phyloP scores from a whole-genome alignment of 2,797 vertebrate genomes.

The Avahi laniger region DNA sequence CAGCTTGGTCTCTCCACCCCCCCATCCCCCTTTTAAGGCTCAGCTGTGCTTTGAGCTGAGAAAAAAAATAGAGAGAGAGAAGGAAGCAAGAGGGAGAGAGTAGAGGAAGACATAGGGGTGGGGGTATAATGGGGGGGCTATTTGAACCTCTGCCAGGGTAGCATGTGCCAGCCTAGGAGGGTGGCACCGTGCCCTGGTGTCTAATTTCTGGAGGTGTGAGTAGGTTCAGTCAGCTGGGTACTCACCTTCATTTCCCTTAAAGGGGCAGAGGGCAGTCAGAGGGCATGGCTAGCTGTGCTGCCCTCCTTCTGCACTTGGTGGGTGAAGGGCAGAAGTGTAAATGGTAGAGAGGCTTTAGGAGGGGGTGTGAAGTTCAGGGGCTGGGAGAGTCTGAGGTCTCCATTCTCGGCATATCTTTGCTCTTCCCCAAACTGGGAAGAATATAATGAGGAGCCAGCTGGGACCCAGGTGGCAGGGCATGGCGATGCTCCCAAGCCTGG shows the following conservation, averaged over 20 bases:
- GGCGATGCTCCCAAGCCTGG: constrained; percentile 3
- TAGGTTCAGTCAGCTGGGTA: constrained; percentile 80
- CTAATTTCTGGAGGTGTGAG: constrained; percentile 84
- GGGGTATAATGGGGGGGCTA: constrained; percentile 60
- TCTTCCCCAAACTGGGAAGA: constrained; percentile 38
- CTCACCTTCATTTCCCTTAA: constrained; percentile 73
- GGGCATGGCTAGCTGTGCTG: not conserved
- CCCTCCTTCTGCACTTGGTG: constrained; percentile 15
- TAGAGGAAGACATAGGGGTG: constrained; percentile 67
- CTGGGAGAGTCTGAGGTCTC: not conserved
- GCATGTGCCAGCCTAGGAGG: constrained; percentile 82
- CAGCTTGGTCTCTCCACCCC: constrained; percentile 60
- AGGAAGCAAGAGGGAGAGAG: constrained; percentile 52
- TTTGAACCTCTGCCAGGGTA: constrained; percentile 77
- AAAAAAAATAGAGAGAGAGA: not conserved
- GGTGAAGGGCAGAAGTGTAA: not conserved
- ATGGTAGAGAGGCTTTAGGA: not conserved
- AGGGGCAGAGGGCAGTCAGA: constrained; percentile 65
- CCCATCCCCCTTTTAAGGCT: constrained; percentile 75
- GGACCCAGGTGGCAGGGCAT: constrained; percentile 64
- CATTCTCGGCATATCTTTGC: constrained; percentile 12
- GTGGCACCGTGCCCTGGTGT: constrained; percentile 77
- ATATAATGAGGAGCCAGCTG: constrained; percentile 45
- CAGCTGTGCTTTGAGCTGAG: constrained; percentile 85
- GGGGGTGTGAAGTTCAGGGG: not conserved